These are phyloP conservation scores for Brachyhypopomus gauderio DNA, from an alignment of 2,113 vertebrate species.

Conservation along the genomic window DNA sequence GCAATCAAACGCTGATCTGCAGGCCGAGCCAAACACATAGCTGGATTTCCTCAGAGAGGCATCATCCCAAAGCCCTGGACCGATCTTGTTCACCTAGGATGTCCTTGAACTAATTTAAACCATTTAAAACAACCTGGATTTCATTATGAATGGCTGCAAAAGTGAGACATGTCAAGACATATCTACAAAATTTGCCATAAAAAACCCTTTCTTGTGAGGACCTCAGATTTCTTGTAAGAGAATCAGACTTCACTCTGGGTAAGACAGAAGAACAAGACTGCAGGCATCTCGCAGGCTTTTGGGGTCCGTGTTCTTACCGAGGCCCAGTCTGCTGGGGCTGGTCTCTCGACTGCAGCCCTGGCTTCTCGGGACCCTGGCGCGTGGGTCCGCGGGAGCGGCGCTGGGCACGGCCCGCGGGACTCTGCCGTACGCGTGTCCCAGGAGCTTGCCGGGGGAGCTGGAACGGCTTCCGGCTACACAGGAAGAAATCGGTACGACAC, in stretches of 20 bases:
- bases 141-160: not conserved
- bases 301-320: slow-evolving; percentile 79
- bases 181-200: no score
- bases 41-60: not conserved
- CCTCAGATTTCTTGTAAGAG: no score
- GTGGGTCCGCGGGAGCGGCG: slow-evolving; percentile 82
- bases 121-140: not conserved
- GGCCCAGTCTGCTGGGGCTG: slow-evolving; percentile 89
- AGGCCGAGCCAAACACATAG: slow-evolving; percentile 8
- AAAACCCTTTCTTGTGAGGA: no score
- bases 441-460: slow-evolving; percentile 92
- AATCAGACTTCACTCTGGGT: no score
- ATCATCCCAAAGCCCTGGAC: not conserved
- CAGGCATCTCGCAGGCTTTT: not conserved
- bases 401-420: slow-evolving; percentile 77
- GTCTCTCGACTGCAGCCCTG: slow-evolving; percentile 97
- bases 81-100: not conserved
- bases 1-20: not conserved
- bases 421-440: slow-evolving; percentile 86
- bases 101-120: not conserved
- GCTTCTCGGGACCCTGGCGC: slow-evolving; percentile 91
- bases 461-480: slow-evolving; percentile 92
- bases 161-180: no score
- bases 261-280: no score
- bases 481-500: not conserved